Conservation (phyloP, 2,797 vertebrate species). For the Cyprinella venusta region DNA sequence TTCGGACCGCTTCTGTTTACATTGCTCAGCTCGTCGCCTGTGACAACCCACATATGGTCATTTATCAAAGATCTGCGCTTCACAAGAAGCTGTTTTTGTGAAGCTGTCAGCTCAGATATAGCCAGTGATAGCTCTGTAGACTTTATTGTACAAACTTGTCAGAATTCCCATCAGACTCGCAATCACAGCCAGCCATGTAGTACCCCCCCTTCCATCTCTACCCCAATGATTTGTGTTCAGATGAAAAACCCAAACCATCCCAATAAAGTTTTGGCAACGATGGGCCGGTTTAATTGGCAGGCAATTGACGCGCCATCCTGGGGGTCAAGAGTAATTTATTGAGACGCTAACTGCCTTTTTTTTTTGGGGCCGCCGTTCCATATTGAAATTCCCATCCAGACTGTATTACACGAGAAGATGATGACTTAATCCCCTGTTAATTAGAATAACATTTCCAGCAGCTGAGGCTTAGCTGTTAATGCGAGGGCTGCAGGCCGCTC, state of each 20-base stretch:
- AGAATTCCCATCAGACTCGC: conserved; percentile 78
- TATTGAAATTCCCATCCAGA: conserved; percentile 81
- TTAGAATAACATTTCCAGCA: conserved; percentile 83
- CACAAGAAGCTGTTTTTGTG: conserved; percentile 57
- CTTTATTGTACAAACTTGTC: conserved; percentile 70
- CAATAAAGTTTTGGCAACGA: conserved; percentile 81
- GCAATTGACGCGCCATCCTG: conserved; percentile 76
- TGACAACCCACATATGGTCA: conserved; percentile 61
- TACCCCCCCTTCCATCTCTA: conserved; percentile 73
- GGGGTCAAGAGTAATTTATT: conserved; percentile 86
- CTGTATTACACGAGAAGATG: conserved; percentile 81
- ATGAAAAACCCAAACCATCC: conserved; percentile 73
- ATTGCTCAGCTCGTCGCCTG: conserved; percentile 42
- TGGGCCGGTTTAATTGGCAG: conserved; percentile 82
- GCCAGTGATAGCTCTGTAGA: conserved; percentile 60
- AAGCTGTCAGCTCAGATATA: conserved; percentile 58
- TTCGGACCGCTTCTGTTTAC: conserved; percentile 54
- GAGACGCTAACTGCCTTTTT: conserved; percentile 79
- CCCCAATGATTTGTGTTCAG: conserved; percentile 71
- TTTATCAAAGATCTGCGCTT: conserved; percentile 61
- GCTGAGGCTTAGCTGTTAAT: conserved; percentile 75
- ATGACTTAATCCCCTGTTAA: conserved; percentile 86
- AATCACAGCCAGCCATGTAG: conserved; percentile 72
- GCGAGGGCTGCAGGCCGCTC: conserved; percentile 60
- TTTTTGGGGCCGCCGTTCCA: conserved; percentile 61